Evolutionary conservation across 2,888 invertebrate species (phyloP).

Genomic region (Homarus gammarus): DNA sequence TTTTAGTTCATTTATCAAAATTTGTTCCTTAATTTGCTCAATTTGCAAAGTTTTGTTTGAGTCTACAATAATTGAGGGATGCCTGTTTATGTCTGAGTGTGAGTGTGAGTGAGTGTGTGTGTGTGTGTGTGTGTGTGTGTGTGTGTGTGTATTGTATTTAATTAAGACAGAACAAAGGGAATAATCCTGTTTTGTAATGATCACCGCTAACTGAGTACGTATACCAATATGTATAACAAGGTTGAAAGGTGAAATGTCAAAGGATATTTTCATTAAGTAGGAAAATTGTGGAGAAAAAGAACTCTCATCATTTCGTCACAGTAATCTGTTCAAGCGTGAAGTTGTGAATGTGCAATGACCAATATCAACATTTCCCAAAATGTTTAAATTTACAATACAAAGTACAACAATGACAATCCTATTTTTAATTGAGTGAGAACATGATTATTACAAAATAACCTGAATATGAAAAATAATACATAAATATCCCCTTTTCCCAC

Average conservation of each 20-base stretch:
- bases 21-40: too few species aligned
- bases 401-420: background rate
- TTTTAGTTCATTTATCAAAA: too few species aligned
- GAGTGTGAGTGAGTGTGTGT: too few species aligned
- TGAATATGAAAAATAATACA: conserved; percentile 1
- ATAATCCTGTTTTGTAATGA: background rate
- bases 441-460: background rate
- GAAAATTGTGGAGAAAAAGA: background rate
- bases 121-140: too few species aligned
- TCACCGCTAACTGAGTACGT: background rate
- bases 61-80: background rate
- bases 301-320: background rate
- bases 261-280: background rate
- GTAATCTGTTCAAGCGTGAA: background rate
- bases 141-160: background rate
- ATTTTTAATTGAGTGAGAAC: background rate
- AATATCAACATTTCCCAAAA: background rate
- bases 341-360: background rate
- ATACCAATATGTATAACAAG: background rate
- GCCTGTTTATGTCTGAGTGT: background rate
- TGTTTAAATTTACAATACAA: background rate
- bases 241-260: background rate
- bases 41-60: background rate
- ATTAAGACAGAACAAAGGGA: background rate
- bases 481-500: background rate